A percentile compares a stretch with the other conserved stretches of the same genome.
These are phyloP conservation scores for Drosophila pegasa DNA, from an alignment of 2,888 invertebrate genomes.

Conservation along the genomic window DNA sequence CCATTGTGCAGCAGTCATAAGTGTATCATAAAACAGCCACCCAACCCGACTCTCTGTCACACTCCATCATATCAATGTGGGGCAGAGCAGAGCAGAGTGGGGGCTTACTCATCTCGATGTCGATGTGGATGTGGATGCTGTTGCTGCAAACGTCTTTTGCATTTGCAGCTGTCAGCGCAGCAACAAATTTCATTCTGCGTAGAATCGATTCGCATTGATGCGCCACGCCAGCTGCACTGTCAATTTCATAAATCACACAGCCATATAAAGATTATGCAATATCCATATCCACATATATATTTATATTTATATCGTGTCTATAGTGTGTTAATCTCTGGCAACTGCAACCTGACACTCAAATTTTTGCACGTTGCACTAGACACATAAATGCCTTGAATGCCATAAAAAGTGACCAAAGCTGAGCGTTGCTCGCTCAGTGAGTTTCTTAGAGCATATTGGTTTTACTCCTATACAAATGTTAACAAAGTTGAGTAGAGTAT, in stretches of 20 bases:
- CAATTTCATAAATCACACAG: conserved; percentile 68
- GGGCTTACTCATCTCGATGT: conserved; percentile 29
- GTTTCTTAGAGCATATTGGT: not conserved
- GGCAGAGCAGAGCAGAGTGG: no score
- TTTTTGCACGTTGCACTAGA: conserved; percentile 7
- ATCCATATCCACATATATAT: not conserved
- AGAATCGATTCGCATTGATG: conserved; percentile 47
- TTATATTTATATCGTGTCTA: conserved; percentile 8
- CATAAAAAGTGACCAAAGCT: not conserved
- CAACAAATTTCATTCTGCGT: conserved; percentile 47
- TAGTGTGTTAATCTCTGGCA: conserved; percentile 47
- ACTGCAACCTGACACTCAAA: conserved; percentile 23
- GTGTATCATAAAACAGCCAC: conserved; percentile 17
- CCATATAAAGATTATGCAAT: conserved; percentile 13
- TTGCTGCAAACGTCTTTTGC: conserved; percentile 57
- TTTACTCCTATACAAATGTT: not conserved
- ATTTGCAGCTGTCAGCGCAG: conserved; percentile 69
- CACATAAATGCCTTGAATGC: not conserved
- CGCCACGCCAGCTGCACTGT: conserved; percentile 40
- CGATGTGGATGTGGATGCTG: conserved; percentile 17
- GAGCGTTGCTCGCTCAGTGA: not conserved
- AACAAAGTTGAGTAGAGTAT: no score
- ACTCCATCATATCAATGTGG: conserved; percentile 62
- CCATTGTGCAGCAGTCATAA: conserved; percentile 48
- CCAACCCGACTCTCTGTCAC: conserved; percentile 21